Percentiles rank a stretch among this genome's conserved stretches.
Conservation (phyloP, 2,113 vertebrate species). For the Arenaria interpres region DNA sequence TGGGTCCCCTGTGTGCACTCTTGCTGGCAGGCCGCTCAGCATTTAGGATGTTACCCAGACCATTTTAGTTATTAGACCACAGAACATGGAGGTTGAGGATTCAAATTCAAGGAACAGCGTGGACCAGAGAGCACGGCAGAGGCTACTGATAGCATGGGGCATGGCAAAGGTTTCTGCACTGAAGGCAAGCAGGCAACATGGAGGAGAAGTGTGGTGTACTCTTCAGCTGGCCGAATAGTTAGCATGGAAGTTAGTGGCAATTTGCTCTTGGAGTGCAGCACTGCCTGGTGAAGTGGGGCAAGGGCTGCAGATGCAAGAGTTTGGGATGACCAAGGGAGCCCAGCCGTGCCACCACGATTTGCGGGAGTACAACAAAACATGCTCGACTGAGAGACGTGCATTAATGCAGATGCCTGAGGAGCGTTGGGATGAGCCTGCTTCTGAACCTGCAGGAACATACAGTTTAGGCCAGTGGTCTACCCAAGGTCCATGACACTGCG, state of each 20-base stretch:
- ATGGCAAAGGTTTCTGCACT: background rate
- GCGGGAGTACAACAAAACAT: background rate
- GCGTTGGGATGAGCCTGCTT: background rate
- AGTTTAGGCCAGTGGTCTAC: background rate
- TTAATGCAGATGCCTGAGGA: background rate
- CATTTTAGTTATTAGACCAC: background rate
- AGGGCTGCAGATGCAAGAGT: background rate
- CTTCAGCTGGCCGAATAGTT: background rate
- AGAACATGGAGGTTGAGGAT: background rate
- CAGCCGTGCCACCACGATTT: background rate
- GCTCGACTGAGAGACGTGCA: background rate
- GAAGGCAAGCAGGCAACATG: background rate
- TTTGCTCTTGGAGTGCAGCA: background rate
- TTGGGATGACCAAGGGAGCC: background rate
- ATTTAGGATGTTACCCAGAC: conserved; percentile 40
- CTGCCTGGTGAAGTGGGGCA: background rate
- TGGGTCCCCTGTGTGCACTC: conserved; percentile 32
- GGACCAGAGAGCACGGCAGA: background rate
- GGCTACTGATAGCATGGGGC: background rate
- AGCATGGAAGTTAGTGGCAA: background rate
- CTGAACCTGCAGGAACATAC: background rate
- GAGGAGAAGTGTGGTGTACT: background rate
- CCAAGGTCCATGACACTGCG: accelerated
- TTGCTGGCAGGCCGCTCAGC: conserved; percentile 55
- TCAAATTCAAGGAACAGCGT: background rate